Conservation (phyloP, 2,113 vertebrate genomes). For the Spheniscus mendiculus region DNA sequence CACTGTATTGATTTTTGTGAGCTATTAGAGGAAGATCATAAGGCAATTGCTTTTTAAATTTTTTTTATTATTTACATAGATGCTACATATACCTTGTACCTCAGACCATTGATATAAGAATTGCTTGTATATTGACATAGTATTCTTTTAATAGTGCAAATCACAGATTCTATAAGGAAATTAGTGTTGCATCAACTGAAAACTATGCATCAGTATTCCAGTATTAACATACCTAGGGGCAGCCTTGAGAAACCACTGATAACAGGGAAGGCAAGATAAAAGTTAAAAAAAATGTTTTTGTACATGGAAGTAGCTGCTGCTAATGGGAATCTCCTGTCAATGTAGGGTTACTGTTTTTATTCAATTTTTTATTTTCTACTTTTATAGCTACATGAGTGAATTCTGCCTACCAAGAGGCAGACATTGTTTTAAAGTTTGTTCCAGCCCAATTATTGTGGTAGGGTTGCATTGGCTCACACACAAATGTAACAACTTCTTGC, state of each 20-base stretch:
- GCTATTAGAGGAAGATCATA: neutral
- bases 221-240: neutral
- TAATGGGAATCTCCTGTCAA: neutral
- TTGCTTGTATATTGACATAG: neutral
- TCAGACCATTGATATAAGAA: neutral
- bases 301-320: neutral
- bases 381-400: neutral
- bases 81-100: neutral
- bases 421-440: neutral
- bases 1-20: neutral
- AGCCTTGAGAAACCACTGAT: neutral
- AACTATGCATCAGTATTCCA: neutral
- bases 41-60: neutral
- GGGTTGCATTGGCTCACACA: neutral
- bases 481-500: neutral
- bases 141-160: neutral
- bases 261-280: neutral
- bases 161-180: neutral
- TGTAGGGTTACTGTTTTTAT: neutral
- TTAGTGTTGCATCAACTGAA: neutral
- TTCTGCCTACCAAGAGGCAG: neutral
- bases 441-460: neutral
- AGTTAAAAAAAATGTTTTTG: rapidly evolving
- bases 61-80: neutral
- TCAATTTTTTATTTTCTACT: neutral